Evolutionary conservation across 2,113 vertebrate species (phyloP).

Genomic region (Gambusia affinis): DNA sequence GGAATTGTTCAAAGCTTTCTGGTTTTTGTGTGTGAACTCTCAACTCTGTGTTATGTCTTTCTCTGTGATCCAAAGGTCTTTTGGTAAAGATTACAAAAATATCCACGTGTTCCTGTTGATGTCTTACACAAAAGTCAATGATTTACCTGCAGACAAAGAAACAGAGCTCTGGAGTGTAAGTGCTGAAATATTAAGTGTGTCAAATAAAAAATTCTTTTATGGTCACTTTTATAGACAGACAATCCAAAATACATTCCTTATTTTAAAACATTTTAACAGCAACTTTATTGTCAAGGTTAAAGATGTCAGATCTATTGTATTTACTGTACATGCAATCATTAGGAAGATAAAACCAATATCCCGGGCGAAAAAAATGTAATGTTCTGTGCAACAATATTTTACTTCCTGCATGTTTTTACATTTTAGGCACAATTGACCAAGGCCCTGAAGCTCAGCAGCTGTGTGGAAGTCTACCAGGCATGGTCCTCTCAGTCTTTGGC

Average conservation of each 20-base stretch:
- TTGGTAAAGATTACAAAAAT: slow-evolving; percentile 74
- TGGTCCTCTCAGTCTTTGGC: slow-evolving; percentile 78
- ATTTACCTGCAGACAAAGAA: not conserved
- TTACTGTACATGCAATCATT: not conserved
- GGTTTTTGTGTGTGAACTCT: not conserved
- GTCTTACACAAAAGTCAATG: slow-evolving; percentile 24
- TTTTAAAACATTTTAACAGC: too few species aligned
- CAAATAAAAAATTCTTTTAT: too few species aligned
- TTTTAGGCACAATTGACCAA: slow-evolving; percentile 51
- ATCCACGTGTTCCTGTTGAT: slow-evolving; percentile 85
- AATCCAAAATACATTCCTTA: too few species aligned
- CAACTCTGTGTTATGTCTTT: not conserved
- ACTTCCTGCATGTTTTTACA: not conserved
- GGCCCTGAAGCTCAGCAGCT: slow-evolving; percentile 74
- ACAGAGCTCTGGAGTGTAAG: slow-evolving; percentile 17
- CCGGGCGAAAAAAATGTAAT: not conserved
- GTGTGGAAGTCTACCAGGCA: slow-evolving; percentile 80
- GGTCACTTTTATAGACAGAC: too few species aligned
- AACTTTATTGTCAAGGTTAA: not conserved
- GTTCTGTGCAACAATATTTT: not conserved
- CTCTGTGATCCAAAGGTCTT: slow-evolving; percentile 52
- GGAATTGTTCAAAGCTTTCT: not conserved
- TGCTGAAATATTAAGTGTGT: not conserved
- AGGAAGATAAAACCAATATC: not conserved
- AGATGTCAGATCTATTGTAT: not conserved